Evolutionary conservation across 2,888 invertebrate genomes (phyloP).

Genomic region (Lampropteryx suffumata): DNA sequence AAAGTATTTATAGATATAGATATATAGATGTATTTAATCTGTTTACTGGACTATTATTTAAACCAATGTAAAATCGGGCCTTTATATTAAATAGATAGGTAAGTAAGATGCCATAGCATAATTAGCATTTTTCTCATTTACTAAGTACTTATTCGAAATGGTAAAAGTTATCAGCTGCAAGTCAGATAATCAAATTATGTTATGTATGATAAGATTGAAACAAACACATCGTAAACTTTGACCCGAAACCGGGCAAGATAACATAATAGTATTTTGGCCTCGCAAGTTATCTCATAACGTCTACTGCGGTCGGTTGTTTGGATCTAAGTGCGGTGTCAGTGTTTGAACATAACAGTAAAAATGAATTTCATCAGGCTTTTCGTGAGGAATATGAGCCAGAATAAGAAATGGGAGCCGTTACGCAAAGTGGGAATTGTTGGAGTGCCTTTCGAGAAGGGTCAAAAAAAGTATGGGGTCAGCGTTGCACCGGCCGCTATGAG

Average conservation of each 20-base stretch:
- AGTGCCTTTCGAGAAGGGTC: conserved; percentile 92
- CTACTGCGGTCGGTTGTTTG: conserved; percentile 38
- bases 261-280: conserved; percentile 40
- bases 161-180: conserved; percentile 17
- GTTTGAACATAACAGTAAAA: conserved; percentile 37
- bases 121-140: background rate
- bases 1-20: no score
- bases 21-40: no score
- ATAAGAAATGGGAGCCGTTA: conserved; percentile 56
- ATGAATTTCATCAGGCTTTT: conserved; percentile 67
- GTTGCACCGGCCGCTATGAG: conserved; percentile 87
- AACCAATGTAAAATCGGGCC: no score
- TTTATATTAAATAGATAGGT: no score
- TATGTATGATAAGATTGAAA: conserved; percentile 35
- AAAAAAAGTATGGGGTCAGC: conserved; percentile 87
- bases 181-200: conserved; percentile 34
- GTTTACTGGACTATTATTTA: no score
- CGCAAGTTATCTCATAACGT: conserved; percentile 40
- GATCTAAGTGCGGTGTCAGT: conserved; percentile 33
- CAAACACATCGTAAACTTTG: conserved; percentile 46
- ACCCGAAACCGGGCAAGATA: conserved; percentile 45
- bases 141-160: background rate
- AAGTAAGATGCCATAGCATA: no score
- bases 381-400: conserved; percentile 61
- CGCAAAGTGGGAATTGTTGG: conserved; percentile 88